These are phyloP conservation scores for Dendroctonus valens DNA, from an alignment of 1,140 invertebrate genomes.

Conservation along the genomic window DNA sequence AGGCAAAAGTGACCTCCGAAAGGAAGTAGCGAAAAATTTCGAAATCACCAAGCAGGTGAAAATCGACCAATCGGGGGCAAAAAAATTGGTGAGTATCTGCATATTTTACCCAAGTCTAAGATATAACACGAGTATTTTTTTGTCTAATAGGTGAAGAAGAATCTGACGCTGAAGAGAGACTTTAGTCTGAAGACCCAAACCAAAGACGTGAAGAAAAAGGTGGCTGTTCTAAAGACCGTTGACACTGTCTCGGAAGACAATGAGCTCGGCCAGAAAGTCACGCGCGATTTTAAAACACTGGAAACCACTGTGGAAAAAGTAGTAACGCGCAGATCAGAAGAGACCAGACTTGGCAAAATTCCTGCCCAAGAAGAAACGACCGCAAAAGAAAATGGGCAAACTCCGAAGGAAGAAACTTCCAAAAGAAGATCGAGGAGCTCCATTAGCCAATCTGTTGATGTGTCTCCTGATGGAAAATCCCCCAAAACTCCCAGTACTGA, in stretches of 20 bases:
- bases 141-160: constrained; percentile 14
- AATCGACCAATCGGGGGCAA: constrained; percentile 13
- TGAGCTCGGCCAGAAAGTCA: constrained; percentile 15
- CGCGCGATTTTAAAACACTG: constrained; percentile 16
- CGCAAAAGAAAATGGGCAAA: too few species aligned
- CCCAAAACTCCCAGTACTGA: too few species aligned
- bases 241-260: constrained; percentile 31
- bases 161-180: constrained; percentile 25
- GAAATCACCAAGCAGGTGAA: constrained; percentile 32
- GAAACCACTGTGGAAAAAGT: constrained; percentile 23
- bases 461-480: too few species aligned
- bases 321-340: neutral
- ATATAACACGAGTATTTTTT: neutral
- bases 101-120: constrained; percentile 1
- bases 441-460: too few species aligned
- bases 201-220: constrained; percentile 25
- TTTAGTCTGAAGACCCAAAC: constrained; percentile 25
- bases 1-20: constrained; percentile 1
- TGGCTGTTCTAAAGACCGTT: constrained; percentile 24
- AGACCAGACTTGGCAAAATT: too few species aligned
- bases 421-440: too few species aligned
- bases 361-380: too few species aligned
- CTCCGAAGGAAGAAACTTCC: too few species aligned
- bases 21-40: constrained; percentile 29
- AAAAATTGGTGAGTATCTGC: constrained; percentile 13